These are phyloP conservation scores for Zingel zingel DNA, from an alignment of 2,113 vertebrate species.

Conservation along the genomic window DNA sequence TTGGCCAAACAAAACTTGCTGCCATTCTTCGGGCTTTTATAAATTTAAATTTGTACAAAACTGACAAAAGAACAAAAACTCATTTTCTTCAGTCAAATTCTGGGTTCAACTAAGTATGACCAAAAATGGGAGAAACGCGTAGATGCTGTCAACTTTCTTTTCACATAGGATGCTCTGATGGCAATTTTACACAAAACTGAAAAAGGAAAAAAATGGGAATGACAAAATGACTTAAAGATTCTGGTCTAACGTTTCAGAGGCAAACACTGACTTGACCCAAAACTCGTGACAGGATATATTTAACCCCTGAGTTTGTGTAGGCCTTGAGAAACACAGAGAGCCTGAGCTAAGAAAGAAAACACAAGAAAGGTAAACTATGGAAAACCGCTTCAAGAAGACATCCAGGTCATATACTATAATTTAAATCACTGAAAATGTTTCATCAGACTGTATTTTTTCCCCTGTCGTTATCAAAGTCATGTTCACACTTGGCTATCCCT, in stretches of 20 bases:
- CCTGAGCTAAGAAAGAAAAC: neutral
- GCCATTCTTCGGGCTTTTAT: slow-evolving; percentile 11
- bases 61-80: neutral
- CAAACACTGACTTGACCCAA: slow-evolving; percentile 18
- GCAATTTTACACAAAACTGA: slow-evolving; percentile 11
- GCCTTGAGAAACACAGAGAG: slow-evolving; percentile 1
- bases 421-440: neutral
- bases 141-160: neutral
- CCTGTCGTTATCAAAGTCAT: neutral
- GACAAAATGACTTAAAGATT: slow-evolving; percentile 2
- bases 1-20: slow-evolving; percentile 12
- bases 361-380: neutral
- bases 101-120: neutral
- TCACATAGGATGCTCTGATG: neutral
- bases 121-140: slow-evolving; percentile 16
- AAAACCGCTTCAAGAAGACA: neutral
- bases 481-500: neutral
- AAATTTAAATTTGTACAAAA: slow-evolving; percentile 39
- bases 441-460: neutral
- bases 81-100: neutral
- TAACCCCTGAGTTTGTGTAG: slow-evolving; percentile 1
- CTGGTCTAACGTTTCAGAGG: slow-evolving; percentile 15
- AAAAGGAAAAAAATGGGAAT: slow-evolving; percentile 1
- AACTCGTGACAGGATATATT: neutral
- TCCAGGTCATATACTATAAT: neutral